A percentile compares a stretch with the other conserved stretches of the same genome.
phyloP scores from a whole-genome alignment of 2,888 invertebrate genomes.

The Alentia gelatinosa region DNA sequence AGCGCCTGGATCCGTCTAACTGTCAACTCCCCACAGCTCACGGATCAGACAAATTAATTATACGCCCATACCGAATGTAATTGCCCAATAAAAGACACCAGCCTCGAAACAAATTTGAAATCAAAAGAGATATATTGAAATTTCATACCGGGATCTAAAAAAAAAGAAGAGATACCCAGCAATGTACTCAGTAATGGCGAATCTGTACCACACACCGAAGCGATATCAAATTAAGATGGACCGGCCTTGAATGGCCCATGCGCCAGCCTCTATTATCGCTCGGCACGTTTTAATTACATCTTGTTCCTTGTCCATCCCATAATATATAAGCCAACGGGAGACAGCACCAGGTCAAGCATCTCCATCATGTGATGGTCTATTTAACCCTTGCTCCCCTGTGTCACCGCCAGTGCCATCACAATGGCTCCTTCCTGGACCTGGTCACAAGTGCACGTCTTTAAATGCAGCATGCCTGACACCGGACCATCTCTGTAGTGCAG shows the following conservation, averaged over 20 bases:
- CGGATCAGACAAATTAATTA: not conserved
- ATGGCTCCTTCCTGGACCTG: too few species aligned
- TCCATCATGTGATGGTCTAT: not conserved
- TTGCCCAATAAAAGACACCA: not conserved
- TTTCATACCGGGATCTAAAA: too few species aligned
- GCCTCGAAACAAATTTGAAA: slow-evolving; percentile 1
- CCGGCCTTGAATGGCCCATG: not conserved
- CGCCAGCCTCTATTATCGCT: not conserved
- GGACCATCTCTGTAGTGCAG: too few species aligned
- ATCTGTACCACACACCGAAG: not conserved
- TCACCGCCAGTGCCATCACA: too few species aligned
- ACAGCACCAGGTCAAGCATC: not conserved
- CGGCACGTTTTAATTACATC: not conserved
- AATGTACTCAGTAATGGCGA: too few species aligned
- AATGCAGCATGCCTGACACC: too few species aligned
- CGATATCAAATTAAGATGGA: not conserved
- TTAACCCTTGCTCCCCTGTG: not conserved
- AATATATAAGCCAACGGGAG: not conserved
- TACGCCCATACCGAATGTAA: not conserved
- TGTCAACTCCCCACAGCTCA: not conserved
- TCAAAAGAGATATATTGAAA: not conserved
- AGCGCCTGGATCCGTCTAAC: not conserved
- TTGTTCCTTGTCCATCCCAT: not conserved
- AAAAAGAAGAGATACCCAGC: too few species aligned
- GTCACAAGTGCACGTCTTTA: too few species aligned